Evolutionary conservation across 2,797 vertebrate genomes (phyloP).

Genomic region (Alfaro cultratus): DNA sequence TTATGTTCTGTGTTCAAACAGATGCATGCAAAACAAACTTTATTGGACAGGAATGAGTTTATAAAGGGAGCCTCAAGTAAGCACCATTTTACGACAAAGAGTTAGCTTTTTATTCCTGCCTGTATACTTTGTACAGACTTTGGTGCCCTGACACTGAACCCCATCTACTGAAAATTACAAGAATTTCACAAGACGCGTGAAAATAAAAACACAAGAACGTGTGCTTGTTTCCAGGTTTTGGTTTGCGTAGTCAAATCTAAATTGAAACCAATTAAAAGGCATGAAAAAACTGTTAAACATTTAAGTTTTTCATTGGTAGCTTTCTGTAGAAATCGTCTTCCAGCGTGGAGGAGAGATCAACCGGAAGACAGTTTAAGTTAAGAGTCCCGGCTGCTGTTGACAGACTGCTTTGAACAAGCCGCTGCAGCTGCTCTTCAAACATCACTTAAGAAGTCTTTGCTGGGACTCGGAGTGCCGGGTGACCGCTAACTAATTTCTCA

Average conservation of each 20-base stretch:
- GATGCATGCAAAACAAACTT: not conserved
- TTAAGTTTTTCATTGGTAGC: not conserved
- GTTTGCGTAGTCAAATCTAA: not conserved
- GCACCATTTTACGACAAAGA: not conserved
- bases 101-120: not conserved
- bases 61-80: not conserved
- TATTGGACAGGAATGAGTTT: not conserved
- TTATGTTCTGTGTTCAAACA: not conserved
- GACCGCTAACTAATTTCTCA: constrained; percentile 47
- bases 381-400: constrained; percentile 23
- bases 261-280: not conserved
- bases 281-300: not conserved
- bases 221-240: not conserved
- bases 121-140: not conserved
- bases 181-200: not conserved
- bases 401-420: constrained; percentile 27
- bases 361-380: constrained; percentile 3
- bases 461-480: constrained; percentile 14
- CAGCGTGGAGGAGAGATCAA: not conserved
- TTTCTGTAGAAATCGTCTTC: not conserved
- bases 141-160: not conserved
- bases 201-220: not conserved
- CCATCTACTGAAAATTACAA: not conserved
- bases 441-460: constrained; percentile 35
- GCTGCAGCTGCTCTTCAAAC: constrained; percentile 55